phyloP scores from a whole-genome alignment of 37 sponge, comb jelly and placozoan species.

The Theonella swinhoei region DNA sequence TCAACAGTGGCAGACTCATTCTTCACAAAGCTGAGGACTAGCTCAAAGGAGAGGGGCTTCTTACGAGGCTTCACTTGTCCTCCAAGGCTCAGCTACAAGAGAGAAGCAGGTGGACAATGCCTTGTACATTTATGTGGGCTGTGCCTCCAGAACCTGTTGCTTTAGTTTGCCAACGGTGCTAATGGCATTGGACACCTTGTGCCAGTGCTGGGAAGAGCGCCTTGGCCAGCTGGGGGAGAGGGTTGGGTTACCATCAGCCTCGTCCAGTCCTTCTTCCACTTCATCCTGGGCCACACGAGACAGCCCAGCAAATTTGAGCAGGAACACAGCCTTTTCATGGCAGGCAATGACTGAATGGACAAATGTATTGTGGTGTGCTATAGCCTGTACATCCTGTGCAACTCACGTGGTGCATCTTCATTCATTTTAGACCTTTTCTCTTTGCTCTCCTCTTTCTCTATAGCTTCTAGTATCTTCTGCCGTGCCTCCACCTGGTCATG shows the following conservation, averaged over 20 bases:
- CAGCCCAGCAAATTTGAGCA: conserved; percentile 90
- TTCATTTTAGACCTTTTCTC: conserved; percentile 41
- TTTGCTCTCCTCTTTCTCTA: conserved; percentile 38
- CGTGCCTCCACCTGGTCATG: conserved; percentile 64
- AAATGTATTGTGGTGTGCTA: neutral
- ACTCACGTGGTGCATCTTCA: conserved; percentile 65
- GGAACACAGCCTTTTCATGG: conserved; percentile 77
- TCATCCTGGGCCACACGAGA: conserved; percentile 13
- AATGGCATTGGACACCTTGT: conserved; percentile 43
- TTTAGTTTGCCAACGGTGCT: conserved; percentile 46
- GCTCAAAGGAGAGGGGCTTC: conserved; percentile 73
- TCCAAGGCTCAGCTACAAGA: conserved; percentile 2
- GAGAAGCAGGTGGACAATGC: neutral
- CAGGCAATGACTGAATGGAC: conserved; percentile 54
- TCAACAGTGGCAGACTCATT: conserved; percentile 60
- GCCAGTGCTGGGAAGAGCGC: conserved; percentile 62
- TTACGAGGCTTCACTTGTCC: conserved; percentile 12
- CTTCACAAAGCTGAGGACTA: conserved; percentile 78
- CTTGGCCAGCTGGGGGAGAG: conserved; percentile 41
- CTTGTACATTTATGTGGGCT: no score
- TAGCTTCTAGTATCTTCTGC: conserved; percentile 64
- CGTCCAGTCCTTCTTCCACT: neutral
- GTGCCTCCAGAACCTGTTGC: conserved; percentile 63
- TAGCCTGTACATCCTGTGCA: neutral
- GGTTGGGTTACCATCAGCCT: neutral